A percentile compares a stretch with the other conserved stretches of the same genome.
Conservation (phyloP, 1,140 invertebrate species). For the Metopolophium dirhodum region DNA sequence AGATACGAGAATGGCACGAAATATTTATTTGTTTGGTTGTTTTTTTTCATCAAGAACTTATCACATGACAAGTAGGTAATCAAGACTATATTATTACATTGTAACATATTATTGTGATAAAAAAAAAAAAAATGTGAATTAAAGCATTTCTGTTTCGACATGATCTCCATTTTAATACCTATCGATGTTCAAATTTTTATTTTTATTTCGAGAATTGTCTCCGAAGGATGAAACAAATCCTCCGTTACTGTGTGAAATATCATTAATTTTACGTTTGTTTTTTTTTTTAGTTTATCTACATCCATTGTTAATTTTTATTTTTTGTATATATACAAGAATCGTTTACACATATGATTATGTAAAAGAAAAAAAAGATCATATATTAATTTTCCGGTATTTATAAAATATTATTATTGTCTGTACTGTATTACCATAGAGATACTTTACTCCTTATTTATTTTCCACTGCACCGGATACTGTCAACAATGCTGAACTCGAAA, state of each 20-base stretch:
- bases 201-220: background rate
- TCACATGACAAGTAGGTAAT: constrained; percentile 17
- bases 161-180: background rate
- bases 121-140: background rate
- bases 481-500: background rate
- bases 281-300: background rate
- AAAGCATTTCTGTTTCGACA: background rate
- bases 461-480: background rate
- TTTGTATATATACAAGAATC: background rate
- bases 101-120: background rate
- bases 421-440: background rate
- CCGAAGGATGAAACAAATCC: background rate
- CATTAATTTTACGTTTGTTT: background rate
- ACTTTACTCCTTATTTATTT: background rate
- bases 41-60: background rate
- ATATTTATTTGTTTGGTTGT: background rate
- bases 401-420: background rate
- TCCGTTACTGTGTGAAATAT: background rate
- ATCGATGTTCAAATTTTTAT: background rate
- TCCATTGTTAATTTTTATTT: background rate
- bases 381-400: background rate
- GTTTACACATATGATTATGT: background rate
- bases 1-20: constrained; percentile 34
- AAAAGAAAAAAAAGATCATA: background rate
- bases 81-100: background rate